Base-by-base conservation (phyloP, 2,113 vertebrate genomes). In the Emydura subglobosa region DNA sequence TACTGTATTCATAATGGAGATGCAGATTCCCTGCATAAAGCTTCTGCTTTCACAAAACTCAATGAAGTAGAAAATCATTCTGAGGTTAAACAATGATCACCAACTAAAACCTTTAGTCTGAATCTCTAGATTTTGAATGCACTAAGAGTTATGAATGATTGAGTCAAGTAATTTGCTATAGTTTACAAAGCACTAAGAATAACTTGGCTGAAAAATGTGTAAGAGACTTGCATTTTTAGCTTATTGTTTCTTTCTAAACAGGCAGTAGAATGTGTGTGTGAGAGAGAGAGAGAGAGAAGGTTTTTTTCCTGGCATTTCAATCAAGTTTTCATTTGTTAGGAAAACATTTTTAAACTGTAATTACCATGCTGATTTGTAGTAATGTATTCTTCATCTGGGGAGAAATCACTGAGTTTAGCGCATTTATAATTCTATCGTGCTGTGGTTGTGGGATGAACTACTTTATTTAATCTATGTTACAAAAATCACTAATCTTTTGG, bases 1-100 rank as follows among this genome's bases (percentile, higher is more conserved):
- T 87, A 90, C 86, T 86, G 93, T 92, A 96, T 84, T 90, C 61
- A 80, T 89, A 94, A 83, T 2, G 27, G 76, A 94, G 89, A 86
- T 94, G 79, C 65, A 53, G 91, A 90, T 91, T 95, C 53, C 90
- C 93, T 86, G 59, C 80, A 88, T 85, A 94, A 96, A 94, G 78
- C n/a, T 93, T 65, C 78, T 84, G 49, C 89, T 97, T 95, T 96
- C 79, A 90, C 89, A 19, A 86, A 85, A 61, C 61, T 87, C 83
- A 86, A 80, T 91, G 81, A 96, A 93, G 83, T 42, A 95, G 95
- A 96, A 95, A 98, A 98, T 86, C 0, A 87, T 81, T 97, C 92
- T 55, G 55, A 96, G 95, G 91, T 79, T 87, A 88, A 93, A 91
- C 59, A 96, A 86, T 61, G 85, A 89, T 78, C 80, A 86, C 91